Percentiles rank a stretch among this genome's conserved stretches.
phyloP scores from a whole-genome alignment of 2,797 vertebrate species.

The Tangara arthus region DNA sequence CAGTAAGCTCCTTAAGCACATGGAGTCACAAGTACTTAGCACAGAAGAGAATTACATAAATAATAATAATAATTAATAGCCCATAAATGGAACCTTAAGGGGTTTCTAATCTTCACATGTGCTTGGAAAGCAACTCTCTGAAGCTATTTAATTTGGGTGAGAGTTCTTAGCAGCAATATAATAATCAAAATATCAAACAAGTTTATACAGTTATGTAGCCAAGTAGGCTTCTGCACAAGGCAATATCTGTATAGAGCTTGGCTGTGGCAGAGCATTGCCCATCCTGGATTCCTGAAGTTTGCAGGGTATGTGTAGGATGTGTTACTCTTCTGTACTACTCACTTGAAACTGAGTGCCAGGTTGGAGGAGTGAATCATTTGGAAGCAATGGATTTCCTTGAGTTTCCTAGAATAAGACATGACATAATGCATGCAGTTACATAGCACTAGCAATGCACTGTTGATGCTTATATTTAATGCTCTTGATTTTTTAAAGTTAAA shows the following conservation, averaged over 20 bases:
- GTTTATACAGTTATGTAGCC: background rate
- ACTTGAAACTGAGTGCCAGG: background rate
- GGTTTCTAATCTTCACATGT: background rate
- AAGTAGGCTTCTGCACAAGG: background rate
- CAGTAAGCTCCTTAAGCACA: slow-evolving; percentile 58
- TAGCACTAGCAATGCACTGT: background rate
- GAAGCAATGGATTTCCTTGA: slow-evolving; percentile 10
- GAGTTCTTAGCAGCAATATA: slow-evolving; percentile 10
- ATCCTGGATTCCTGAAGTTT: background rate
- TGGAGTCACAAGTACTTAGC: slow-evolving; percentile 23
- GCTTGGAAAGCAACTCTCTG: background rate
- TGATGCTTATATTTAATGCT: background rate
- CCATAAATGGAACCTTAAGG: slow-evolving; percentile 7
- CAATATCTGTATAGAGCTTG: background rate
- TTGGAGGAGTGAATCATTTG: background rate
- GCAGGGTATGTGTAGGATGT: background rate
- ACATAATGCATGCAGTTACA: background rate
- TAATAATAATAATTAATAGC: slow-evolving; percentile 35
- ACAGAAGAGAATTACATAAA: slow-evolving; percentile 39
- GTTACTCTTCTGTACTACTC: background rate
- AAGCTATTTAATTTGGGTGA: slow-evolving; percentile 1
- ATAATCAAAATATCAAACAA: slow-evolving; percentile 19
- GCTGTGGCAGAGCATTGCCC: background rate
- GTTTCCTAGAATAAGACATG: slow-evolving; percentile 17
- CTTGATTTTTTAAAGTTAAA: background rate